Evolutionary conservation across 2,888 invertebrate species (phyloP).

Genomic region (Dendrolimus pini): DNA sequence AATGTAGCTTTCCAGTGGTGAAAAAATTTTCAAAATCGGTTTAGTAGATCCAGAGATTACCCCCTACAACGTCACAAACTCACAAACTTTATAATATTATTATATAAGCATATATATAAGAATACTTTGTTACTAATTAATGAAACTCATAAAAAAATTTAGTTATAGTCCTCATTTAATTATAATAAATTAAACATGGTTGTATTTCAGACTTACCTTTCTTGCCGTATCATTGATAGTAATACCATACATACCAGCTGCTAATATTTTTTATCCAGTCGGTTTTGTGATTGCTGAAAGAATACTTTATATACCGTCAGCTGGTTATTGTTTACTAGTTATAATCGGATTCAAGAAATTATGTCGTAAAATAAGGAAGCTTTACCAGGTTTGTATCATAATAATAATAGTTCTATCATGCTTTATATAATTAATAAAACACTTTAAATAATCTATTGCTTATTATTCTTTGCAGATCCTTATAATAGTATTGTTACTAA

Average conservation of each 20-base stretch:
- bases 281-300: slow-evolving; percentile 95
- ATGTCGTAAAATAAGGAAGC: slow-evolving; percentile 12
- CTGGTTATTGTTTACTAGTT: slow-evolving; percentile 86
- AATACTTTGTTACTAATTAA: no score
- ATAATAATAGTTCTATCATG: no score
- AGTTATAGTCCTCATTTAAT: background rate
- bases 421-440: no score
- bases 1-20: no score
- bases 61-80: no score
- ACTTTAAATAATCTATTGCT: no score
- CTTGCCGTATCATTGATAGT: slow-evolving; percentile 79
- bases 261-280: slow-evolving; percentile 89
- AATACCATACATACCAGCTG: slow-evolving; percentile 89
- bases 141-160: no score
- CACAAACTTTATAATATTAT: no score
- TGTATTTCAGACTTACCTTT: slow-evolving; percentile 64
- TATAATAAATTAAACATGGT: slow-evolving; percentile 6
- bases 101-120: no score
- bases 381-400: background rate
- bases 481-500: slow-evolving; percentile 28
- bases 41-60: no score
- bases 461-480: slow-evolving; percentile 19
- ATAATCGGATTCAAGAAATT: slow-evolving; percentile 75
- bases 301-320: slow-evolving; percentile 87
- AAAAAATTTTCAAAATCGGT: no score